A percentile compares a stretch with the other conserved stretches of the same genome.
These are phyloP conservation scores for Cataglyphis altisquamis DNA, from an alignment of 2,888 invertebrate genomes.

Conservation along the genomic window DNA sequence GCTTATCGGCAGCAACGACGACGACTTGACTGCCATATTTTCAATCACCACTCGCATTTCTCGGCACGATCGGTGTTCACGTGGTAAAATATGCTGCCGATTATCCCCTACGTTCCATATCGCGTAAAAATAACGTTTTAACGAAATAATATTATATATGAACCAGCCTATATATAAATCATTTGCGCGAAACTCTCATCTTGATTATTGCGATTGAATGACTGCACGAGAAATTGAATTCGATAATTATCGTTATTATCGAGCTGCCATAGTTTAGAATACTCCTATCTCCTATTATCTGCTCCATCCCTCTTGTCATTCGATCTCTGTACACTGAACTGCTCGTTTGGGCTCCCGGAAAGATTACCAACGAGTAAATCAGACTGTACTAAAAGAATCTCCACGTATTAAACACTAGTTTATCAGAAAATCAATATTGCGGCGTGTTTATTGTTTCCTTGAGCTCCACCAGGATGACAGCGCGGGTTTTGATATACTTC, in stretches of 20 bases:
- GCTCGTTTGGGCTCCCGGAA: constrained; percentile 78
- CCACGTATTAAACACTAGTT: constrained; percentile 83
- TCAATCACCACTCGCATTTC: constrained; percentile 42
- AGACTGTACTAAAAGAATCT: constrained; percentile 81
- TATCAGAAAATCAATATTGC: constrained; percentile 77
- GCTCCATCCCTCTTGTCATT: constrained; percentile 12
- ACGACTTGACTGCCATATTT: constrained; percentile 49
- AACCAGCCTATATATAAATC: not conserved
- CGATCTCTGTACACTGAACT: constrained; percentile 69
- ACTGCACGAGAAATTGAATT: not conserved
- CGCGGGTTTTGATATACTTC: constrained; percentile 16
- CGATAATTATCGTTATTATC: not conserved
- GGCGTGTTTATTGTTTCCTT: constrained; percentile 52
- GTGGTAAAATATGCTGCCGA: constrained; percentile 33
- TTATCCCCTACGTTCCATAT: not conserved
- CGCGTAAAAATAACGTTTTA: not conserved
- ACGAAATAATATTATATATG: constrained; percentile 7
- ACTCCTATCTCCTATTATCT: constrained; percentile 26
- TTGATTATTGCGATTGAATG: not conserved
- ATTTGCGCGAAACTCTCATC: not conserved
- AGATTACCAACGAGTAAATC: constrained; percentile 69
- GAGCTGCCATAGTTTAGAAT: not conserved
- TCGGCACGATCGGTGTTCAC: constrained; percentile 13
- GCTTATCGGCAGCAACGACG: constrained; percentile 41
- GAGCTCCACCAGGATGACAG: not conserved